Evolutionary conservation across 2,888 invertebrate species (phyloP), one percentile per base, ranked within the genome.

Genomic region (Callyntrura sp.): DNA sequence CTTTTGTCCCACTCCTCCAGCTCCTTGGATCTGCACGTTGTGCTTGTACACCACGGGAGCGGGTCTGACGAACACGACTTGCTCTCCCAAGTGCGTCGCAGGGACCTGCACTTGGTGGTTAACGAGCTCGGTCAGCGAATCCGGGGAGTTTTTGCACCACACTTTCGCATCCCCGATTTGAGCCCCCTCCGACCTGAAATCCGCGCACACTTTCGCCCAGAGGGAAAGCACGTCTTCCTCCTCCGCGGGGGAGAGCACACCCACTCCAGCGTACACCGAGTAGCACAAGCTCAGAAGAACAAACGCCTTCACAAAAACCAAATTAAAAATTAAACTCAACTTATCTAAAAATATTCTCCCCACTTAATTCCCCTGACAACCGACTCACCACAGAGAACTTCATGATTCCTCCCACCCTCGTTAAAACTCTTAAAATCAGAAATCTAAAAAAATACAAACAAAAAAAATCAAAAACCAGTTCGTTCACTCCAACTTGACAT

Each of bases 101-200:
- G 91, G 85, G 11, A 91, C 83, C 0, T 25, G 65, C 4, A 91
- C 89, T 45, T 91, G 73, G n/a, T 91, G 91, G 25, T 86, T 91
- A 0, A 91, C 86, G 5, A 51, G 68, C 43, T 91, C 91, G 11
- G 43, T 17, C n/a, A 82, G 2, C 1, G 76, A n/a, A 5, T 85
- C 91, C 1, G 85, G 88, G 4, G 85, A 51, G 55, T 76, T 76
- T 28, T 91, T 91, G 65, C 91, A 91, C 82, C 82, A 91, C 1
- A 91, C 78, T 25, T 57, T 81, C 25, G 85, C 28, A 17, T 85
- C 91, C 20, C 91, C 91, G 14, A 82, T 6, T 25, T 91, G 82
- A 45, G 82, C 55, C 0, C 85, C 86, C 73, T 91, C 91, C 0
- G 76, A 65, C 23, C 88, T 8, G 0, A n/a, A 28, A 11, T 81